A percentile compares a stretch with the other conserved stretches of the same genome.
These are phyloP conservation scores for Danio choprae DNA, from an alignment of 2,797 vertebrate genomes.

Conservation along the genomic window DNA sequence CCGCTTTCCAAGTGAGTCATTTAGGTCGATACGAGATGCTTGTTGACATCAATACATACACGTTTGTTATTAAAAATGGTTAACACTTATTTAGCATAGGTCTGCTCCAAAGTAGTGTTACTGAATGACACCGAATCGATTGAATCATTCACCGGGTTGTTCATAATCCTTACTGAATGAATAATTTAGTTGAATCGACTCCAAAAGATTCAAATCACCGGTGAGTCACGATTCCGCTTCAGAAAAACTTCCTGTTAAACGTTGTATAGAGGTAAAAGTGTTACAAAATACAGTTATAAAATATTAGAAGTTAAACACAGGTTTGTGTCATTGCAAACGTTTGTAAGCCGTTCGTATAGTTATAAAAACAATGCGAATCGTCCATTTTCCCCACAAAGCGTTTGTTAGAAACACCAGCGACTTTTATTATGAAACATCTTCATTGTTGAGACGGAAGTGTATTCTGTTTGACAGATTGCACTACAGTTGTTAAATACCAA, in stretches of 20 bases:
- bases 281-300: neutral
- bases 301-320: neutral
- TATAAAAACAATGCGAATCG: neutral
- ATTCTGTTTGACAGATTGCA: conserved; percentile 14
- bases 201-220: neutral
- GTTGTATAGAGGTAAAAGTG: neutral
- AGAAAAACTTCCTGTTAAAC: neutral
- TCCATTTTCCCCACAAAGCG: neutral
- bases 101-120: neutral
- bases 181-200: neutral
- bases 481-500: conserved; percentile 12
- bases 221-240: neutral
- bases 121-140: neutral
- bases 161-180: neutral
- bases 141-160: neutral
- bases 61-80: neutral
- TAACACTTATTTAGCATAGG: neutral
- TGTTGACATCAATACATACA: neutral
- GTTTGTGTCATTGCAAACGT: neutral
- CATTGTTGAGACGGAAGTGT: neutral
- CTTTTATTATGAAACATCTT: conserved; percentile 38
- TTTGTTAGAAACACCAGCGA: neutral
- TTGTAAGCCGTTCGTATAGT: neutral
- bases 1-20: neutral
- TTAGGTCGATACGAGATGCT: neutral